A percentile compares a stretch with the other conserved stretches of the same genome.
Conservation (phyloP, 2,113 vertebrate genomes). For the Chaetodon auriga region DNA sequence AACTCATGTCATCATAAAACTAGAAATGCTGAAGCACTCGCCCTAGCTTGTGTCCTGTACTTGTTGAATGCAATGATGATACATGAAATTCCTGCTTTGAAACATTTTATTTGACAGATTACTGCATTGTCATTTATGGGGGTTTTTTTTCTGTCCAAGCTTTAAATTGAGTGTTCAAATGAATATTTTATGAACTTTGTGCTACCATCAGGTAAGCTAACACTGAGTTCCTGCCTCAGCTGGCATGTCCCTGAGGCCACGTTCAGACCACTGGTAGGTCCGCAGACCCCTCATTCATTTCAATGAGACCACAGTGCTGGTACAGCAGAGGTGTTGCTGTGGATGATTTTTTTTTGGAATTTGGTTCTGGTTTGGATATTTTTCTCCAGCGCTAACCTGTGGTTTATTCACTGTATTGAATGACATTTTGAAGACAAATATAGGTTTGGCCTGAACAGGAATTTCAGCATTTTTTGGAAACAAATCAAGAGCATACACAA, state of each 20-base stretch:
- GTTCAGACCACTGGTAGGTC: neutral
- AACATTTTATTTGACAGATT: neutral
- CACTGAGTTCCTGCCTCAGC: neutral
- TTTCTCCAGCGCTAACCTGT: no score
- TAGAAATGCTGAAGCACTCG: neutral
- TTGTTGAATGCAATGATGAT: neutral
- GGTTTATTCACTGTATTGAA: neutral
- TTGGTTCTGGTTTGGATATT: neutral
- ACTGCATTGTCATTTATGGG: neutral
- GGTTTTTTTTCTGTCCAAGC: neutral
- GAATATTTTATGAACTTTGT: neutral
- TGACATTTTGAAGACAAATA: no score
- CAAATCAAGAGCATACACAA: neutral
- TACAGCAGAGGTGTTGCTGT: neutral
- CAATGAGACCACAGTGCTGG: neutral
- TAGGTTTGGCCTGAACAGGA: constrained; percentile 1
- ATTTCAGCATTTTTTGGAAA: constrained; percentile 30
- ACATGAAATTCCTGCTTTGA: neutral
- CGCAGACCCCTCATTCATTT: neutral
- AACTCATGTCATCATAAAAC: neutral
- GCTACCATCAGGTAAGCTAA: neutral
- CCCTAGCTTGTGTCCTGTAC: neutral
- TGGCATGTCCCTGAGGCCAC: no score
- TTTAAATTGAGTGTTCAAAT: neutral
- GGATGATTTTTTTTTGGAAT: neutral